A percentile compares a stretch with the other conserved stretches of the same genome.
Conservation (phyloP, 2,888 invertebrate genomes). For the Stomorhina lunata region DNA sequence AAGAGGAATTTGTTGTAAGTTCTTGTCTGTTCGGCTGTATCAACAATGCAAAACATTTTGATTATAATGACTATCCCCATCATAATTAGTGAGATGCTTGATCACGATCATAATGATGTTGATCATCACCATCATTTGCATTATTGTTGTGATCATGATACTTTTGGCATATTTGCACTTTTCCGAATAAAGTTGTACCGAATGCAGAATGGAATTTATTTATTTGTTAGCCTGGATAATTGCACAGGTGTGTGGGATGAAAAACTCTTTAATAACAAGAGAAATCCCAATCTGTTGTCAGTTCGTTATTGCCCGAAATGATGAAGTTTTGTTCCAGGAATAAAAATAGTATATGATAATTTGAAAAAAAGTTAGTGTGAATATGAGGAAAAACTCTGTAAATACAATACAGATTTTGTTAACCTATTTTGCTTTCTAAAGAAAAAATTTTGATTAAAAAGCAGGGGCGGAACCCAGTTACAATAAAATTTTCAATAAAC, state of each 20-base stretch:
- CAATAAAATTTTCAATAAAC: background rate
- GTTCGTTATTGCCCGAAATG: conserved; percentile 46
- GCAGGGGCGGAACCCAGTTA: background rate
- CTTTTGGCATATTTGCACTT: conserved; percentile 20
- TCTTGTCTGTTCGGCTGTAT: background rate
- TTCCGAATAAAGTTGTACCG: background rate
- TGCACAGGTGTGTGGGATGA: conserved; percentile 64
- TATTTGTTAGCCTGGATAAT: conserved; percentile 36
- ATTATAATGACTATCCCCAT: conserved; percentile 38
- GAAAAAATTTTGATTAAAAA: background rate
- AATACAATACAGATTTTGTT: background rate
- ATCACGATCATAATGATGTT: conserved; percentile 22
- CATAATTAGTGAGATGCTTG: conserved; percentile 1
- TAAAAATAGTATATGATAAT: background rate
- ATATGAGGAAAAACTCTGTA: background rate
- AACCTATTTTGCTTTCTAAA: background rate
- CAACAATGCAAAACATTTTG: conserved; percentile 17
- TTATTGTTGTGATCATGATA: background rate
- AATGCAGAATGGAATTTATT: conserved; percentile 30
- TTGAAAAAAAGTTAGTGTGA: background rate
- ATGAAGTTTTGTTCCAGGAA: conserved; percentile 32
- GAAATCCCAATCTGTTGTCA: conserved; percentile 49
- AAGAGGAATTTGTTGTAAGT: conserved; percentile 5
- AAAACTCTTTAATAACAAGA: conserved; percentile 41
- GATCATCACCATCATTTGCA: conserved; percentile 9